Base-by-base conservation (phyloP, 2,888 invertebrate species). In the Aquatica leii region DNA sequence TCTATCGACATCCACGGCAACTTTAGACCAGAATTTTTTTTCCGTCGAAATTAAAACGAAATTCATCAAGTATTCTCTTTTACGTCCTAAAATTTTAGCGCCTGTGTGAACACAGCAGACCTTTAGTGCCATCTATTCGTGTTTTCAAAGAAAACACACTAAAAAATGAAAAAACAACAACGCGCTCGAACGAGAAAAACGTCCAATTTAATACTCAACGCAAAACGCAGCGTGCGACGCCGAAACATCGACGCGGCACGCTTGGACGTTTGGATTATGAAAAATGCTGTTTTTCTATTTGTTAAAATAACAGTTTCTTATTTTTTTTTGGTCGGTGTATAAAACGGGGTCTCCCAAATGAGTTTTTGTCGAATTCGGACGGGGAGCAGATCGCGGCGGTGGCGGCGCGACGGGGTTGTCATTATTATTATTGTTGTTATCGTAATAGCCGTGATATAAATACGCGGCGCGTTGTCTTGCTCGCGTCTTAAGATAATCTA, bases 101-200 rank as follows among this genome's bases (percentile, higher is more conserved):
- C 43, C 57, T 51, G 20, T 35, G 12, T 46, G 54, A 51, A 37
- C 51, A 21, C 11, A 53, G 48, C 34, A 48, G 43, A 43, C 54
- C 58, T 59, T 58, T 55, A 65, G 58, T 62, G 61, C 74, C 74
- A 74, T 75, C 74, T 73, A 73, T 73, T 71, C 71, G 75, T 78
- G 78, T 78, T 79, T 79, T 77, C 75, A 77, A 76, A 77, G 76
- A 78, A 78, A 78, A 78, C 77, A 78, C 72, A 71, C 76, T 77
- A 78, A 79, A 79, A 79, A 79, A 79, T 79, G 78, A 73, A 79
- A 79, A 78, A 79, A 79, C 77, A 79, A 79, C 78, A 79, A 75
- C 73, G 66, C 65, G 63, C 64, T 63, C 65, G 65, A 65, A 56
- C 64, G 59, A 56, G 49, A 55, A 55, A 54, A 60, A 54, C 4